Base-by-base conservation (phyloP, 1,140 invertebrate genomes). In the Aricia agestis region DNA sequence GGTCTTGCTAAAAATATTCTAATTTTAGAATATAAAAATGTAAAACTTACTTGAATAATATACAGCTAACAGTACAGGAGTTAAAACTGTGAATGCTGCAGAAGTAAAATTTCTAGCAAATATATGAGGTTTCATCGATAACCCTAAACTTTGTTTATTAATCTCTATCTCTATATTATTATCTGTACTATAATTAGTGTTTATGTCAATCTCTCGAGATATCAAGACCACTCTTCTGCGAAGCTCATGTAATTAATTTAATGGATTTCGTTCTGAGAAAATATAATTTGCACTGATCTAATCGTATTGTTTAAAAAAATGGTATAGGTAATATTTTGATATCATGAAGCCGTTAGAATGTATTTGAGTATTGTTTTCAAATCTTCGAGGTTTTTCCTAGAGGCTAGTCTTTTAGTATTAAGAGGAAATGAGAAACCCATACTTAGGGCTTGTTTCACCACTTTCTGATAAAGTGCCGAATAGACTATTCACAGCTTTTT, bases 131-230 rank as follows among this genome's bases (percentile, higher is more conserved):
- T 31, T 25, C 1, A 5, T 7, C 10, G 59, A 63, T 63, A 63
- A 63, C 59, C 59, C 59, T 17, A 11, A 63, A 25, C 18, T 63
- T 10, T 63, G 59, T 63, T 63, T 63, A 63, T 63, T n/a, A 18
- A 63, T 19, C 19, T 18, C 17, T 19, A 19, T 63, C 10, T 25
- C 17, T 17, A 6, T 25, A 9, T 63, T 11, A 18, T 63, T 63
- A 63, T 63, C 59, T n/a, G 2, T 11, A 19, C 59, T 25, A 63
- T 63, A 11, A 6, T 63, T 63, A 63, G 59, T 19, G 59, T 17
- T 63, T 25, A 11, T 25, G 59, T 25, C 59, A 63, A 52, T 52
- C 13, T 52, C 45, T 52, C 10, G 45, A 52, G 45, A 52, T 52
- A 52, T 52, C 45, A 13, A 52, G 9, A 52, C 13, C 45, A 52